Percentiles rank a stretch among this genome's conserved stretches.
These are phyloP conservation scores for Manacus vitellinus DNA, from an alignment of 2,113 vertebrate genomes.

Conservation along the genomic window DNA sequence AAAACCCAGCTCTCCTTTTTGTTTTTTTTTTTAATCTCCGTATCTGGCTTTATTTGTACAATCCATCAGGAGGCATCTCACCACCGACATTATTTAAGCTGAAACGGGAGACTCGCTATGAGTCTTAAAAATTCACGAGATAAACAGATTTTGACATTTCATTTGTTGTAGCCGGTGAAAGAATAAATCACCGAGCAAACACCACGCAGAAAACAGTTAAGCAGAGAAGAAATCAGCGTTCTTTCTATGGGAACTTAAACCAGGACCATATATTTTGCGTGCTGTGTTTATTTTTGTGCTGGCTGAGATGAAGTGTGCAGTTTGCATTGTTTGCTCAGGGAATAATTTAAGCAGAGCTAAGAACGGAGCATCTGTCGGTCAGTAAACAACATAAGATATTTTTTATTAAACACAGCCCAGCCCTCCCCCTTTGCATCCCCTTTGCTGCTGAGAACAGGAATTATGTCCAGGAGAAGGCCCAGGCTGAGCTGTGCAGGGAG, in stretches of 20 bases:
- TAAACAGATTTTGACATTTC: constrained; percentile 42
- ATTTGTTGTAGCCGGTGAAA: constrained; percentile 26
- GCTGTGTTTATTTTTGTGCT: constrained; percentile 17
- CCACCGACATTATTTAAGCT: constrained; percentile 27
- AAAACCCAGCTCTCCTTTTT: not conserved
- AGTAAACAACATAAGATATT: constrained; percentile 34
- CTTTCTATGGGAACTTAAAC: not conserved
- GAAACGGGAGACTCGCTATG: not conserved
- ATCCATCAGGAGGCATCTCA: constrained; percentile 7
- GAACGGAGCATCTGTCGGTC: constrained; percentile 25
- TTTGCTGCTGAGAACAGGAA: not conserved
- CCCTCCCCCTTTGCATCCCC: not conserved
- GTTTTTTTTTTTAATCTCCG: not conserved
- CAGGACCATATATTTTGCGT: not conserved
- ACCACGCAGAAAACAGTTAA: not conserved
- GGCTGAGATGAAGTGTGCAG: not conserved
- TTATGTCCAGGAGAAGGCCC: constrained; percentile 10
- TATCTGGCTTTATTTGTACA: constrained; percentile 6
- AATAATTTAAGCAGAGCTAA: constrained; percentile 37
- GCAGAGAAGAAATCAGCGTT: not conserved
- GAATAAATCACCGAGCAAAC: not conserved
- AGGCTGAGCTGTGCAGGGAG: not conserved
- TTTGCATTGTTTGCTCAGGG: constrained; percentile 38
- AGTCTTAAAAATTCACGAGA: constrained; percentile 19
- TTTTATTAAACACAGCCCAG: constrained; percentile 24